Conservation (phyloP, 2,797 vertebrate genomes). For the Erpetoichthys calabaricus region DNA sequence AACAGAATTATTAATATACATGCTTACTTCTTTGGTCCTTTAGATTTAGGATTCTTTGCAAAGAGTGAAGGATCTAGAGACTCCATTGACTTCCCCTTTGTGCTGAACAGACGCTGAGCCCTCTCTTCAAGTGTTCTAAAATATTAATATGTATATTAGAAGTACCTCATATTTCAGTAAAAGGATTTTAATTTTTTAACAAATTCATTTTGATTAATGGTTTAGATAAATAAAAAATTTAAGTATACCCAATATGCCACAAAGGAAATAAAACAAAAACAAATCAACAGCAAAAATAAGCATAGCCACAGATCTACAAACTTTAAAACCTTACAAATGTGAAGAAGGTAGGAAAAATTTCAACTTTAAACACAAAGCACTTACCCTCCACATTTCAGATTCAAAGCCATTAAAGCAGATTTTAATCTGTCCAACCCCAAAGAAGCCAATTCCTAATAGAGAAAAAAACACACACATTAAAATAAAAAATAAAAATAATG, state of each 20-base stretch:
- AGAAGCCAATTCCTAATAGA: conserved; percentile 79
- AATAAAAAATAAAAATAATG: conserved; percentile 11
- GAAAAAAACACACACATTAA: conserved; percentile 2
- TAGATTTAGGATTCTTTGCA: conserved; percentile 92
- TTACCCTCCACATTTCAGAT: conserved; percentile 95
- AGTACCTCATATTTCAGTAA: background rate
- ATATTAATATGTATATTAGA: too few relatives aligned
- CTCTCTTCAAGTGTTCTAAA: conserved; percentile 82
- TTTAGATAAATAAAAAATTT: background rate
- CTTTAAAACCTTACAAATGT: too few relatives aligned
- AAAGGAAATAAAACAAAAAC: too few relatives aligned
- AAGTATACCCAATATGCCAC: too few relatives aligned
- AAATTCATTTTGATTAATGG: background rate
- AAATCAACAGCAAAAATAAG: too few relatives aligned
- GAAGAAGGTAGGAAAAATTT: background rate
- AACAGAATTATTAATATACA: too few relatives aligned
- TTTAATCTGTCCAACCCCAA: conserved; percentile 92
- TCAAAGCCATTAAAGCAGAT: conserved; percentile 87
- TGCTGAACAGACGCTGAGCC: conserved; percentile 89
- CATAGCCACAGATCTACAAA: too few relatives aligned
- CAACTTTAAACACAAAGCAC: conserved; percentile 17
- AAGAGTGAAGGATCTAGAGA: conserved; percentile 83
- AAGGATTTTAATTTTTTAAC: background rate
- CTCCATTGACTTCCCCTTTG: conserved; percentile 91
- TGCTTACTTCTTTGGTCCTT: conserved; percentile 82